Evolutionary conservation across 35 echinoderm and acorn worm species (phyloP).

Genomic region (Eucidaris tribuloides): DNA sequence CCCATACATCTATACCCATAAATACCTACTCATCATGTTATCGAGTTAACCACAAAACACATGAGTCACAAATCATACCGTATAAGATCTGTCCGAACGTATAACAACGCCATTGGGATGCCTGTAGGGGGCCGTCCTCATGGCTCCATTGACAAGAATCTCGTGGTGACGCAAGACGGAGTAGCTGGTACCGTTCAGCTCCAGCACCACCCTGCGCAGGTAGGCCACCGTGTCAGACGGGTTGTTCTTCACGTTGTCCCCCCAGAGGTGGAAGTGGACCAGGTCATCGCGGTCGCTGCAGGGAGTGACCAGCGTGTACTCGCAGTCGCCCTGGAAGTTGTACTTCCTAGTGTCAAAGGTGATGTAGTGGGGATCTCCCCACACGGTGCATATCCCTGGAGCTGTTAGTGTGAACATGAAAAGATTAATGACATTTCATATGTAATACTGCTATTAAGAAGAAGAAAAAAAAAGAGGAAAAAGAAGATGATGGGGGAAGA

Average conservation of each 20-base stretch:
- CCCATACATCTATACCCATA: no score
- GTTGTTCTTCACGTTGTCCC: conserved; percentile 53
- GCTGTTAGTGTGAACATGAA: no score
- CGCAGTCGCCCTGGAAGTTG: conserved; percentile 74
- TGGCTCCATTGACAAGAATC: conserved; percentile 39
- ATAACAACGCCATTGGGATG: conserved; percentile 2
- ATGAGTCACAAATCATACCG: no score
- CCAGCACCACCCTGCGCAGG: conserved; percentile 28
- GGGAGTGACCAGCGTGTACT: conserved; percentile 54
- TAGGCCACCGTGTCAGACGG: conserved; percentile 45
- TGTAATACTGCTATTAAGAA: no score
- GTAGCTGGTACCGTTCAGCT: conserved; percentile 41
- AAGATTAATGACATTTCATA: no score
- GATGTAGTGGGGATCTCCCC: conserved; percentile 77
- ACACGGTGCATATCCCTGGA: conserved; percentile 51
- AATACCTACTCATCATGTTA: no score
- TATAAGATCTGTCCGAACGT: neutral
- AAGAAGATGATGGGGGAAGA: no score
- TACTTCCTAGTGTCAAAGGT: conserved; percentile 52
- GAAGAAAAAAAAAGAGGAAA: no score
- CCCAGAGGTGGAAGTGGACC: conserved; percentile 31
- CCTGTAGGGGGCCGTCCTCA: conserved; percentile 14
- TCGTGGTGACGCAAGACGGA: conserved; percentile 13
- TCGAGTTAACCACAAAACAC: no score
- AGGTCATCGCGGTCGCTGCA: conserved; percentile 10